A percentile compares a stretch with the other conserved stretches of the same genome.
phyloP scores from a whole-genome alignment of 2,888 invertebrate genomes.

The Eristalinus aeneus region DNA sequence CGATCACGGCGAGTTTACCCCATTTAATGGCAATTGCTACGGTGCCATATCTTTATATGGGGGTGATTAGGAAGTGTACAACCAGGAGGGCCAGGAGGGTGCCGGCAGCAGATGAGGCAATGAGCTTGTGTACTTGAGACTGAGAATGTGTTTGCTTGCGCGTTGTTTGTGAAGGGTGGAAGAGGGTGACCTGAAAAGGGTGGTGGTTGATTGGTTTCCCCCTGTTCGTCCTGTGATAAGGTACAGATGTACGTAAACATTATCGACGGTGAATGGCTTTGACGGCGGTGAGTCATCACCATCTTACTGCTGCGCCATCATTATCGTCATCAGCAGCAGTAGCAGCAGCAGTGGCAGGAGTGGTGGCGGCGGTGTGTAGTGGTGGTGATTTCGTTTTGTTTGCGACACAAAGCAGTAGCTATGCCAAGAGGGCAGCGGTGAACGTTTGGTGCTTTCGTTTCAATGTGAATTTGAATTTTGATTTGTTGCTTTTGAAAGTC shows the following conservation, averaged over 20 bases:
- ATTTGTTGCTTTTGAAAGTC: slow-evolving; percentile 47
- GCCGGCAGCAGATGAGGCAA: neutral
- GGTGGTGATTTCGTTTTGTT: slow-evolving; percentile 24
- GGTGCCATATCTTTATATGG: slow-evolving; percentile 41
- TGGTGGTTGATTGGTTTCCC: slow-evolving; percentile 64
- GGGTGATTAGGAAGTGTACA: slow-evolving; percentile 37
- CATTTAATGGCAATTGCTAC: slow-evolving; percentile 53
- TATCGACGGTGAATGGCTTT: slow-evolving; percentile 56
- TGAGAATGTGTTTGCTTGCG: neutral
- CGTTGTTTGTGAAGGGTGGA: slow-evolving; percentile 7
- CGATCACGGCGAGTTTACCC: slow-evolving; percentile 52
- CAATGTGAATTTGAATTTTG: slow-evolving; percentile 45
- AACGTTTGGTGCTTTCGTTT: slow-evolving; percentile 49
- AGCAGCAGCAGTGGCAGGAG: slow-evolving; percentile 1
- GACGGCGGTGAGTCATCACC: slow-evolving; percentile 57
- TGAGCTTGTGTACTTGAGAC: slow-evolving; percentile 38
- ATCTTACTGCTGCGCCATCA: slow-evolving; percentile 59
- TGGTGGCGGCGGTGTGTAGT: slow-evolving; percentile 4
- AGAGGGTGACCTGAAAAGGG: slow-evolving; percentile 26
- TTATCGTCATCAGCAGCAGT: slow-evolving; percentile 33
- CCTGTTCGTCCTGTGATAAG: slow-evolving; percentile 29
- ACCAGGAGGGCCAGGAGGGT: slow-evolving; percentile 1
- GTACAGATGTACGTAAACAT: slow-evolving; percentile 65
- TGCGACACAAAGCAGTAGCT: slow-evolving; percentile 10
- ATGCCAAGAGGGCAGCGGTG: slow-evolving; percentile 7